Conservation (phyloP, 2,888 invertebrate genomes). For the Lampropteryx suffumata region DNA sequence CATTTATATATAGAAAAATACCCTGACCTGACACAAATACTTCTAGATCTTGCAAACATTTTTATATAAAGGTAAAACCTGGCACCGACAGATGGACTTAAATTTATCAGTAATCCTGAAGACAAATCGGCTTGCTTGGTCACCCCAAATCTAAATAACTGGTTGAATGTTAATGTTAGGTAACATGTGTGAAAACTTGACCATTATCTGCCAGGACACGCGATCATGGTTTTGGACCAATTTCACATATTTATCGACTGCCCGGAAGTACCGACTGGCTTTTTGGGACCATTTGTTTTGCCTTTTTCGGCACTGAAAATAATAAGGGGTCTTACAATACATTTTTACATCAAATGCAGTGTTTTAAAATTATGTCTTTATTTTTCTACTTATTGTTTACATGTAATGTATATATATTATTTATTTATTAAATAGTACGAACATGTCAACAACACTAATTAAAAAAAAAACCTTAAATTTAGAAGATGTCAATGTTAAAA, state of each 20-base stretch:
- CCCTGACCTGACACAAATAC: no score
- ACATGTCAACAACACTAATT: no score
- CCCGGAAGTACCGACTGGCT: conserved; percentile 21
- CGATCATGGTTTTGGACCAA: conserved; percentile 24
- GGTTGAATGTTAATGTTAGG: conserved; percentile 20
- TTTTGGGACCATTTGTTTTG: conserved; percentile 22
- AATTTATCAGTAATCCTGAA: no score
- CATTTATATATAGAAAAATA: no score
- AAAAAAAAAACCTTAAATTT: no score
- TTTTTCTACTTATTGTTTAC: neutral
- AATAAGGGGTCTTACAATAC: neutral
- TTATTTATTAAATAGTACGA: no score
- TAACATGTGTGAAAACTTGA: conserved; percentile 33
- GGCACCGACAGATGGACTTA: neutral
- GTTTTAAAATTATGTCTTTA: neutral
- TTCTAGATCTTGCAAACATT: no score
- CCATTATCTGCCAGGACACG: conserved; percentile 23
- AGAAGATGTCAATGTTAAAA: no score
- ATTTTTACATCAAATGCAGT: neutral
- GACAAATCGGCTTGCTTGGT: no score
- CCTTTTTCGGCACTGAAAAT: conserved; percentile 1
- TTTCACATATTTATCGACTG: conserved; percentile 20
- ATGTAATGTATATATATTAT: no score
- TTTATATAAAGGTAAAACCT: no score
- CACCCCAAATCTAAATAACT: conserved; percentile 22